Base-by-base conservation (phyloP, 2,113 vertebrate species). In the Ia io region DNA sequence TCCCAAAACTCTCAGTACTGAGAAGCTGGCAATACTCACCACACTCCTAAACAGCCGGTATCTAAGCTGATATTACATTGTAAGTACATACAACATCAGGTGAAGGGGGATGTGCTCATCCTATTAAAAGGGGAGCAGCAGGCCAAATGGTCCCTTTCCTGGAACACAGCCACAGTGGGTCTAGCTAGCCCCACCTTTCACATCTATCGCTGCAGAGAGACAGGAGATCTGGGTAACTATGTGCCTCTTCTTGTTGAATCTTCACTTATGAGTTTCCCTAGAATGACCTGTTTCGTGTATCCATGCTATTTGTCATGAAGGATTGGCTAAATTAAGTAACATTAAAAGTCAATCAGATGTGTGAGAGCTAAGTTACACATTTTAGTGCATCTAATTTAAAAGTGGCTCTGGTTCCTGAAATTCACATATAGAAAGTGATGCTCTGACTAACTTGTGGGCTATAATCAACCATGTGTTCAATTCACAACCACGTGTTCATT, bases 91-190 rank as follows among this genome's bases (percentile, higher is more conserved):
- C 25, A 79, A 22, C 16, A 44, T 17, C 80, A 56, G 17, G 7
- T 20, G 4, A 63, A 25, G 51, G 17, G 51, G 51, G 18, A 49
- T 5, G 6, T 61, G n/a, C 13, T 51, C 12, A 74, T 25, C 6
- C 23, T 49, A 44, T 84, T 53, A 74, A n/a, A 79, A 12, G 18
- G 5, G 56, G n/a, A 65, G 22, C 17, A 90, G 12, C 7, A 49
- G n/a, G 71, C 1, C 0, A 0, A 12, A 49, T 32, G 3, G 7
- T 22, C 2, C 16, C 25, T 67, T 70, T 12, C 20, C 56, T 70
- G 18, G 25, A 61, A 49, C 2, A 30, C 32, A 80, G 28, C 42
- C 20, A 53, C 0, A 0, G 12, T 80, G 40, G 18, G 30, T 59
- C 6, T 37, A 49, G 11, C 18, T 69, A 69, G 35, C 1, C 5